phyloP scores from a whole-genome alignment of 2,797 vertebrate genomes.

The Dipus sagitta region DNA sequence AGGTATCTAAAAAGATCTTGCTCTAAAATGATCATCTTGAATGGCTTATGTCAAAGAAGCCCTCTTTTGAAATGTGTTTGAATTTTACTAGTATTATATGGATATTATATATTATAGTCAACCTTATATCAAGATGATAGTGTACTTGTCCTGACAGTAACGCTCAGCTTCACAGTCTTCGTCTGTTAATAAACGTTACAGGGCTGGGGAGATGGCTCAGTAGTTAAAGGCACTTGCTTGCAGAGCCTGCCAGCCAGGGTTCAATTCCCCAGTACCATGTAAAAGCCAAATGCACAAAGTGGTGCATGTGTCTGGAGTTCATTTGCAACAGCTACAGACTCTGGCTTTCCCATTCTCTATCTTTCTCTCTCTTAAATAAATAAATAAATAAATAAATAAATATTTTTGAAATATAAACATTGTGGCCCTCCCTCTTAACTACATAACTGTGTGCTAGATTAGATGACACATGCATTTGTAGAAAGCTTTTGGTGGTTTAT shows the following conservation, averaged over 20 bases:
- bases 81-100: neutral
- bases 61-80: neutral
- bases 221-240: too few species aligned
- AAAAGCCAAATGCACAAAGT: too few species aligned
- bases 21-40: neutral
- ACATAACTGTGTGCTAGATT: neutral
- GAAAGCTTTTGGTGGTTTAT: neutral
- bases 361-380: too few species aligned
- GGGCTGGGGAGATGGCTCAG: too few species aligned
- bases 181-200: neutral
- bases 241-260: too few species aligned
- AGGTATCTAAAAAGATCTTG: neutral
- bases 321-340: too few species aligned
- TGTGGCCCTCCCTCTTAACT: neutral
- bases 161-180: constrained; percentile 13
- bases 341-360: too few species aligned
- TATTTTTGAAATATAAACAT: neutral
- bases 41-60: constrained; percentile 19
- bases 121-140: neutral
- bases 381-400: too few species aligned
- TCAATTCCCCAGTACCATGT: too few species aligned
- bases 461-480: constrained; percentile 7
- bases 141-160: neutral
- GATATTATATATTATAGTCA: neutral
- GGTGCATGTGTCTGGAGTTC: too few species aligned